These are phyloP conservation scores for Chaenodraco wilsoni DNA, from an alignment of 2,797 vertebrate genomes.

Conservation along the genomic window DNA sequence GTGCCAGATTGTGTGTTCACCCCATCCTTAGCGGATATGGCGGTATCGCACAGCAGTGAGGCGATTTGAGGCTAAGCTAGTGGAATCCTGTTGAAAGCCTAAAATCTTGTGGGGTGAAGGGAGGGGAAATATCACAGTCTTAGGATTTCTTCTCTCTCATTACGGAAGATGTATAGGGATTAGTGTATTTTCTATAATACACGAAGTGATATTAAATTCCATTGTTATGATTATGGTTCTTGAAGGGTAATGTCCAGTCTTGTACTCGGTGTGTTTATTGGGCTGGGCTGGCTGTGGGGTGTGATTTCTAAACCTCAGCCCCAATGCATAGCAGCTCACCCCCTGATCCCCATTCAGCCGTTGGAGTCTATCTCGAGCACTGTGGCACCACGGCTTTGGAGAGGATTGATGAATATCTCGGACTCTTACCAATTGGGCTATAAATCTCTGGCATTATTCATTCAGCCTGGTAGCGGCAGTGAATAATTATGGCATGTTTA, in stretches of 20 bases:
- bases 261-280: constrained; percentile 40
- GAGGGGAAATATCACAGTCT: constrained; percentile 82
- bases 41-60: constrained; percentile 77
- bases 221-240: constrained; percentile 71
- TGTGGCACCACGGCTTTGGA: constrained; percentile 59
- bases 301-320: constrained; percentile 59
- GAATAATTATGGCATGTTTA: constrained; percentile 83
- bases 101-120: constrained; percentile 81
- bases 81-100: constrained; percentile 81
- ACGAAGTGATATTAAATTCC: constrained; percentile 78
- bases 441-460: constrained; percentile 83
- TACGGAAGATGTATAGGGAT: constrained; percentile 84
- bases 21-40: constrained; percentile 74
- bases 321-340: constrained; percentile 67
- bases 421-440: constrained; percentile 70
- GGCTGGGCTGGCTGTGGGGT: constrained; percentile 25
- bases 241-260: constrained; percentile 60
- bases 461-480: constrained; percentile 60
- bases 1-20: constrained; percentile 66
- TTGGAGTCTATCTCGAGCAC: constrained; percentile 63
- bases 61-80: constrained; percentile 83
- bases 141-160: constrained; percentile 83
- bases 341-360: constrained; percentile 71
- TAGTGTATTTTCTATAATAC: constrained; percentile 81
- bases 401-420: constrained; percentile 76